A percentile compares a stretch with the other conserved stretches of the same genome.
phyloP scores from a whole-genome alignment of 2,113 vertebrate species.

The Malurus elegans region DNA sequence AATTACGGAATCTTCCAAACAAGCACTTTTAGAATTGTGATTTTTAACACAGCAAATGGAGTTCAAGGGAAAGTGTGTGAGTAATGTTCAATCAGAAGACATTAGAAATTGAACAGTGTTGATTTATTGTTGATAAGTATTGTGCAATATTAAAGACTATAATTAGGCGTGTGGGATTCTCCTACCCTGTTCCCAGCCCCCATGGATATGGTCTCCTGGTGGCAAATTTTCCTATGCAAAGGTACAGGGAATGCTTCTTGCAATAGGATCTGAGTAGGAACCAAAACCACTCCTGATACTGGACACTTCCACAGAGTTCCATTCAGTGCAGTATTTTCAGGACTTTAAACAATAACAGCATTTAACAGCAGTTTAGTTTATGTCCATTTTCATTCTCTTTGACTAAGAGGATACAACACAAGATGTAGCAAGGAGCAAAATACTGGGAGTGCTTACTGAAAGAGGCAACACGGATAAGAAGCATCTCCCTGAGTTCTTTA shows the following conservation, averaged over 20 bases:
- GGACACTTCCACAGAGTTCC: not conserved
- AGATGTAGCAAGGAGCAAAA: rapidly evolving
- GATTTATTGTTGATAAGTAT: conserved; percentile 48
- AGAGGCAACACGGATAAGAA: not conserved
- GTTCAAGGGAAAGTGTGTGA: conserved; percentile 48
- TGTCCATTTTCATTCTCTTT: not conserved
- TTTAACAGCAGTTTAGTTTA: not conserved
- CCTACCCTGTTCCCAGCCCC: not conserved
- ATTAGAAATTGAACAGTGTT: conserved; percentile 50
- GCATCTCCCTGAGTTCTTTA: not conserved
- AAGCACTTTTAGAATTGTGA: conserved; percentile 31
- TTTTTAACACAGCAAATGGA: conserved; percentile 46
- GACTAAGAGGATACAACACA: not conserved
- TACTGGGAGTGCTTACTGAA: not conserved
- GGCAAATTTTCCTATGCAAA: not conserved
- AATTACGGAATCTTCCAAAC: conserved; percentile 27
- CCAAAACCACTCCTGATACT: not conserved
- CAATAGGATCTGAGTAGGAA: not conserved
- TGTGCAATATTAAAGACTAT: conserved; percentile 18
- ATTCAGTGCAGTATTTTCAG: not conserved
- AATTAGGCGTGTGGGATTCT: not conserved
- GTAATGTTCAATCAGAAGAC: conserved; percentile 61
- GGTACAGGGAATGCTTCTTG: not conserved
- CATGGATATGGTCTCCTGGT: rapidly evolving
- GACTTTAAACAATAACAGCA: not conserved